Evolutionary conservation across 2,888 invertebrate genomes (phyloP).

Genomic region (Drosophila rubida): DNA sequence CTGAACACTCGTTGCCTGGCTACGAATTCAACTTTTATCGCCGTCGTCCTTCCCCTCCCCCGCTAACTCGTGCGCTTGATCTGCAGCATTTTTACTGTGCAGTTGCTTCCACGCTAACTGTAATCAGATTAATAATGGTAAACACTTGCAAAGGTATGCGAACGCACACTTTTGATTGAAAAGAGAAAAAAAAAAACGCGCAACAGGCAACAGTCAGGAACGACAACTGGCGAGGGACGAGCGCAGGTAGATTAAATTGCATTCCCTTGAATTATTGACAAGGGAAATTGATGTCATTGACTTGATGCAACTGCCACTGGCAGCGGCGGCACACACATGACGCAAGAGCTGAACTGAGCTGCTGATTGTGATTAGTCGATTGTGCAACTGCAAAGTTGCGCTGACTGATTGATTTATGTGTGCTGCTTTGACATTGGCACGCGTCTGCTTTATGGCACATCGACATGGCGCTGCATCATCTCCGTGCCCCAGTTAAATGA

Average conservation of each 20-base stretch:
- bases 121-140: slow-evolving; percentile 77
- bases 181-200: slow-evolving; percentile 8
- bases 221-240: background rate
- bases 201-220: background rate
- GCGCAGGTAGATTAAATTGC: slow-evolving; percentile 66
- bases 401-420: slow-evolving; percentile 68
- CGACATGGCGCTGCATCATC: slow-evolving; percentile 2
- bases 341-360: slow-evolving; percentile 32
- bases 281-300: slow-evolving; percentile 71
- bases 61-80: slow-evolving; percentile 6
- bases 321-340: slow-evolving; percentile 15
- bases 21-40: background rate
- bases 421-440: slow-evolving; percentile 30
- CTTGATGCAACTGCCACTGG: slow-evolving; percentile 52
- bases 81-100: slow-evolving; percentile 7
- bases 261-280: slow-evolving; percentile 70
- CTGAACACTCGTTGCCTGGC: slow-evolving; percentile 5
- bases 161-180: slow-evolving; percentile 49
- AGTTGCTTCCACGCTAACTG: slow-evolving; percentile 62
- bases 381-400: slow-evolving; percentile 38
- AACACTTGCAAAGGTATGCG: slow-evolving; percentile 56
- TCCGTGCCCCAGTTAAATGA: slow-evolving; percentile 55
- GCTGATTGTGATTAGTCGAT: slow-evolving; percentile 68
- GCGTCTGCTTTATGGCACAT: slow-evolving; percentile 26
- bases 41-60: background rate